Evolutionary conservation across 2,888 invertebrate genomes (phyloP).

Genomic region (Nomada ruficornis): DNA sequence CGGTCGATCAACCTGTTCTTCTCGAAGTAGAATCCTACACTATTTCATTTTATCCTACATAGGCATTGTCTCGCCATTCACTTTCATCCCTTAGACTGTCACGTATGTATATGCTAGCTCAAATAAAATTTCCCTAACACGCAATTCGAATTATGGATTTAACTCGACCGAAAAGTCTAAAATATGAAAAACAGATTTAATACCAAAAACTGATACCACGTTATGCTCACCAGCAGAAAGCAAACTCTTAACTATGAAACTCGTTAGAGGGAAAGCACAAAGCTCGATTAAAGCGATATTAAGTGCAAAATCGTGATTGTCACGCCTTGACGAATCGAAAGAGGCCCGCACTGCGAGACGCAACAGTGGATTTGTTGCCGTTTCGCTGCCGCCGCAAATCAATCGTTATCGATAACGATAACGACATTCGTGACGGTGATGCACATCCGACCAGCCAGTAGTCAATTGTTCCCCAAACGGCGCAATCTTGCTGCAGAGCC

Average conservation of each 20-base stretch:
- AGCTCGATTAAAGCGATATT: slow-evolving; percentile 42
- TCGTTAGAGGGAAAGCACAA: slow-evolving; percentile 21
- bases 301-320: slow-evolving; percentile 59
- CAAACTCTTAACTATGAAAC: slow-evolving; percentile 8
- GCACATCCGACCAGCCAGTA: slow-evolving; percentile 39
- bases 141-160: neutral
- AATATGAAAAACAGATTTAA: no score
- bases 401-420: slow-evolving; percentile 70
- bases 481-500: slow-evolving; percentile 68
- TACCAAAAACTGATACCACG: neutral
- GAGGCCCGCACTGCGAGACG: slow-evolving; percentile 52
- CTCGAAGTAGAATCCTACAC: slow-evolving; percentile 16
- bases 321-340: slow-evolving; percentile 64
- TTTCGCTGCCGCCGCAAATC: slow-evolving; percentile 56
- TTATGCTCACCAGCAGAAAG: no score
- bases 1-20: slow-evolving; percentile 36
- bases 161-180: no score
- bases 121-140: no score
- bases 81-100: neutral
- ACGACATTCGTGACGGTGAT: slow-evolving; percentile 68
- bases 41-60: neutral
- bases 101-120: no score
- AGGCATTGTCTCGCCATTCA: neutral
- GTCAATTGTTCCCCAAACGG: slow-evolving; percentile 64
- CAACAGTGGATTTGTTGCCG: neutral